Evolutionary conservation across 2,888 invertebrate genomes (phyloP), one percentile per base, ranked within the genome.

Genomic region (Rhaphigaster nebulosa): DNA sequence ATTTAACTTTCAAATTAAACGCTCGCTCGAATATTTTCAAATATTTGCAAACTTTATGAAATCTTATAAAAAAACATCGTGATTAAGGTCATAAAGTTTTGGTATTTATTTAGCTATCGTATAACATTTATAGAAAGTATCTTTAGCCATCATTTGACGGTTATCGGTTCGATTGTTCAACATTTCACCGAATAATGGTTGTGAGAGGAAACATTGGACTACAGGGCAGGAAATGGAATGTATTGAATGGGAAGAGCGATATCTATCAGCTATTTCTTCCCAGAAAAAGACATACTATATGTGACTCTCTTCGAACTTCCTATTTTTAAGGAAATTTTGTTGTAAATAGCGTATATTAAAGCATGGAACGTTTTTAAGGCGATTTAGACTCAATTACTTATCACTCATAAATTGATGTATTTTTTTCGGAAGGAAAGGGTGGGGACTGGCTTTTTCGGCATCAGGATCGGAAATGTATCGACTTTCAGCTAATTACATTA

Each of bases 201-300:
- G 34, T 8, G 20, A 23, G 38, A 20, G 70, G 70, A 76, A 76
- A 38, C 70, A 76, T 34, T 20, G 70, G 15, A 23, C 20, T n/a
- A n/a, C 34, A 23, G 1, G 20, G 38, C 34, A 76, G 70, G 70
- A 76, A 76, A 76, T 76, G 20, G 70, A 76, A 76, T 76, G 20
- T 76, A 76, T 76, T 38, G 70, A 76, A 76, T 38, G 34, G 70
- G 6, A 23, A 34, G n/a, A 34, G 34, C 38, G 70, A 38, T 76
- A 76, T 76, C 70, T 76, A 76, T 76, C 70, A 38, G 34, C 70
- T 34, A 76, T 38, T 38, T 76, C 8, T 76, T 76, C 20, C 34
- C 70, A 76, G 70, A 76, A 76, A 76, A 76, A 76, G 70, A 76
- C 70, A 76, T 76, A 38, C 70, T 34, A 38, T 76, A 76, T 76